phyloP scores from a whole-genome alignment of 2,888 invertebrate genomes.

The Coelopa pilipes region DNA sequence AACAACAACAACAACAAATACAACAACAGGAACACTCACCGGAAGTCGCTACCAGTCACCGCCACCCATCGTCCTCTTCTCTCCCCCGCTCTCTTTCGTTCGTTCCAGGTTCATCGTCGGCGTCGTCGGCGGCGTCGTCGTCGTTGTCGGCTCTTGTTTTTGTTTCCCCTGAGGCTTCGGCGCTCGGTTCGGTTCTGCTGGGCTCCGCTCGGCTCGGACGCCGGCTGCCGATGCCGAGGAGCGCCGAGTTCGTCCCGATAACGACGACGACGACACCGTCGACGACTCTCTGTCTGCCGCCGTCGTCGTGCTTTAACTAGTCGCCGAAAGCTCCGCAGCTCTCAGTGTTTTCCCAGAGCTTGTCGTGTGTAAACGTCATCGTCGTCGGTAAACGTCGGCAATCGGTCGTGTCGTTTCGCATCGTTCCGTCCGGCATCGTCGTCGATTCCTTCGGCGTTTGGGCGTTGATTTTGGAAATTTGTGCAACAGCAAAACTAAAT shows the following conservation, averaged over 20 bases:
- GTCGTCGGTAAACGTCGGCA: neutral
- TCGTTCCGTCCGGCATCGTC: neutral
- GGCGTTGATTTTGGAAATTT: too few relatives aligned
- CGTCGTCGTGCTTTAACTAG: conserved; percentile 31
- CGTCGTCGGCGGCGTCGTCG: too few relatives aligned
- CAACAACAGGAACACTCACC: too few relatives aligned
- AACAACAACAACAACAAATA: too few relatives aligned
- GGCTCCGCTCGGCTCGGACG: neutral
- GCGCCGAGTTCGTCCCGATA: too few relatives aligned
- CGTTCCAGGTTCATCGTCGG: too few relatives aligned
- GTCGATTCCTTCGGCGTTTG: too few relatives aligned
- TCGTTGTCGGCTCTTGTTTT: neutral
- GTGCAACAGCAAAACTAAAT: too few relatives aligned
- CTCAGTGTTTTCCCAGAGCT: conserved; percentile 39
- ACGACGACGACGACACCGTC: neutral
- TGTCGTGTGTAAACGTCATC: conserved; percentile 21
- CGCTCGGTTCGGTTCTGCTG: neutral
- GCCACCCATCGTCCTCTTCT: neutral
- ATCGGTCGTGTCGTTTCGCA: neutral
- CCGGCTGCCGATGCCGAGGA: too few relatives aligned
- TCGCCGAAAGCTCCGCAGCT: conserved; percentile 35
- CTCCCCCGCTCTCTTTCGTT: neutral
- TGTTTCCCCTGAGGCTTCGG: neutral
- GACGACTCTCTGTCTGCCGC: neutral
- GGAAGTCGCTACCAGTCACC: too few relatives aligned